Conservation (phyloP, 1,140 invertebrate genomes). For the Gonioctena quinquepunctata region DNA sequence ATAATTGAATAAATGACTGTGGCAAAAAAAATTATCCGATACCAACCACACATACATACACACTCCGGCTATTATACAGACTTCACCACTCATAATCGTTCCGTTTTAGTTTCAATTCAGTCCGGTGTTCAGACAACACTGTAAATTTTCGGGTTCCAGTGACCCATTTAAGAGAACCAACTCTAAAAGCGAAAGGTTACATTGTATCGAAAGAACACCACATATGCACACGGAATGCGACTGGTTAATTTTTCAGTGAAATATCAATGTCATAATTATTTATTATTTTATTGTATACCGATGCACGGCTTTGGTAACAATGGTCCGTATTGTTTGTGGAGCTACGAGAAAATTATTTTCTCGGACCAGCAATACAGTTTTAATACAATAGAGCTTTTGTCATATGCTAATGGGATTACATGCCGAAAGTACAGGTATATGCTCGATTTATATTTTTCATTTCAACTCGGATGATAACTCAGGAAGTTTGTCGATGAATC, state of each 20-base stretch:
- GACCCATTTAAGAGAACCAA: too few species aligned
- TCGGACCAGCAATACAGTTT: conserved; percentile 5
- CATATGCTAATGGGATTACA: conserved; percentile 12
- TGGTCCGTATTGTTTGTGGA: conserved; percentile 9
- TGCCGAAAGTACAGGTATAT: conserved; percentile 11
- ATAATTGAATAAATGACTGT: too few species aligned
- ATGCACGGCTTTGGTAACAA: conserved; percentile 8
- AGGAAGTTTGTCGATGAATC: background rate
- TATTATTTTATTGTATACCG: conserved; percentile 17
- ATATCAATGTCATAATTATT: conserved; percentile 22
- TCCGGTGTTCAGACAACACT: too few species aligned
- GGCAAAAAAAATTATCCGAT: too few species aligned
- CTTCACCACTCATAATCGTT: too few species aligned
- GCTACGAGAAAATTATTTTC: conserved; percentile 12
- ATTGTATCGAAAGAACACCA: too few species aligned
- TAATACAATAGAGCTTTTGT: conserved; percentile 17
- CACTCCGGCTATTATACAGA: too few species aligned
- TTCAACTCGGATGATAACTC: conserved; percentile 1
- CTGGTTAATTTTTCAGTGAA: conserved; percentile 12
- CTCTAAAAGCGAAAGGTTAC: too few species aligned
- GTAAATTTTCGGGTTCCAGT: too few species aligned
- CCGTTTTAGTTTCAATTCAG: too few species aligned
- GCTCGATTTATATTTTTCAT: conserved; percentile 5
- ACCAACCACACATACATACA: too few species aligned
- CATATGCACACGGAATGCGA: background rate